Conservation (phyloP, 2,113 vertebrate species). For the Forbesichthys papilliferus region DNA sequence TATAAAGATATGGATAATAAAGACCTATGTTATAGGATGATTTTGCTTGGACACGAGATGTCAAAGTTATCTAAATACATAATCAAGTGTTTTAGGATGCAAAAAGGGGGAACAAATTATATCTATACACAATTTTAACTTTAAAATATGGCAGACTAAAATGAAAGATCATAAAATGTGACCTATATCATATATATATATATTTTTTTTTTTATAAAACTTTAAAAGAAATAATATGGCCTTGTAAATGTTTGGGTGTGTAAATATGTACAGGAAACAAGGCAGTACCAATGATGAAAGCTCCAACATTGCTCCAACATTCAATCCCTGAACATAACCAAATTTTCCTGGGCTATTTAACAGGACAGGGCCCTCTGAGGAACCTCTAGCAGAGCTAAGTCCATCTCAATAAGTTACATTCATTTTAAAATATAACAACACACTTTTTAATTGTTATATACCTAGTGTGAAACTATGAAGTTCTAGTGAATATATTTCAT, state of each 20-base stretch:
- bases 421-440: slow-evolving; percentile 65
- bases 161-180: slow-evolving; percentile 53
- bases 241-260: slow-evolving; percentile 44
- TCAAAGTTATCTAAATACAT: slow-evolving; percentile 56
- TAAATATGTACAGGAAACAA: slow-evolving; percentile 58
- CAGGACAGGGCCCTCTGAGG: slow-evolving; percentile 43
- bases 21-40: no score
- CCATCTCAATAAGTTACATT: slow-evolving; percentile 76
- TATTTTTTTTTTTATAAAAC: slow-evolving; percentile 15
- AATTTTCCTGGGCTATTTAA: slow-evolving; percentile 54
- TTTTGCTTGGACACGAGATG: slow-evolving; percentile 31
- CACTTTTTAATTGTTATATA: slow-evolving; percentile 14
- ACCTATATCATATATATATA: slow-evolving; percentile 40
- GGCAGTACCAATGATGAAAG: slow-evolving; percentile 53
- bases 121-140: slow-evolving; percentile 64
- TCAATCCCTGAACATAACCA: slow-evolving; percentile 47
- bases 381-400: slow-evolving; percentile 58
- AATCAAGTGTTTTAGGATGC: slow-evolving; percentile 50
- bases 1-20: no score
- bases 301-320: slow-evolving; percentile 38
- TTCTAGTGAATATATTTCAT: slow-evolving; percentile 56
- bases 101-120: slow-evolving; percentile 37
- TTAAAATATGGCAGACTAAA: slow-evolving; percentile 57
- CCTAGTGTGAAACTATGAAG: slow-evolving; percentile 58
- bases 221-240: slow-evolving; percentile 52